A percentile compares a stretch with the other conserved stretches of the same genome.
These are phyloP conservation scores for Synanthedon formicaeformis DNA, from an alignment of 2,888 invertebrate species.

Conservation along the genomic window DNA sequence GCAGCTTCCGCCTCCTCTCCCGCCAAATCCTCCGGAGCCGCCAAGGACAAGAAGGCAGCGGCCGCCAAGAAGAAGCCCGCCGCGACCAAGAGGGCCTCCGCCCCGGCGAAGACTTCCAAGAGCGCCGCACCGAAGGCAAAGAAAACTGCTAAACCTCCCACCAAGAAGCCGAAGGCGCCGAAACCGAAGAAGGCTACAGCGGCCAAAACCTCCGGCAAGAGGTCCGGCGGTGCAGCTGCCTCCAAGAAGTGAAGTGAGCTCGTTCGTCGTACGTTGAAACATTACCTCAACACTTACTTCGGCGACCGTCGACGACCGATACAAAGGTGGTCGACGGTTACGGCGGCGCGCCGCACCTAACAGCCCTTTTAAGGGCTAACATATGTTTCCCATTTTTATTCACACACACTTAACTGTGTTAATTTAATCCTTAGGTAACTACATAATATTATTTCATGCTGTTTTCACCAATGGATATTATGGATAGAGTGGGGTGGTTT, in stretches of 20 bases:
- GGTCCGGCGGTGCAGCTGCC: conserved; percentile 7
- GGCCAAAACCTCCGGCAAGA: conserved; percentile 14
- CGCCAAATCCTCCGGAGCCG: too few relatives aligned
- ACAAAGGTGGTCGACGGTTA: conserved; percentile 1
- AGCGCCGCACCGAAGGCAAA: conserved; percentile 29
- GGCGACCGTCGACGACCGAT: conserved; percentile 1
- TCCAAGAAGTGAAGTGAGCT: conserved; percentile 17
- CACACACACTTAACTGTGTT: too few relatives aligned
- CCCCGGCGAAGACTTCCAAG: conserved; percentile 14
- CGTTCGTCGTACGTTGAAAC: neutral
- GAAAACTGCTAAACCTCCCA: conserved; percentile 33
- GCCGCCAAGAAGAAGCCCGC: too few relatives aligned
- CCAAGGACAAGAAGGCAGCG: too few relatives aligned
- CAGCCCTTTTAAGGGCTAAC: conserved; percentile 17
- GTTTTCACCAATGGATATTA: too few relatives aligned
- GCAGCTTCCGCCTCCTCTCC: too few relatives aligned
- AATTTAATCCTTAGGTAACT: too few relatives aligned
- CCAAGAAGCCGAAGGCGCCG: conserved; percentile 41
- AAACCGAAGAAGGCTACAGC: conserved; percentile 34
- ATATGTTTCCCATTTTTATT: neutral
- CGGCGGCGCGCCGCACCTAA: conserved; percentile 1
- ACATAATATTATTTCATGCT: too few relatives aligned
- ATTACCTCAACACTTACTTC: too few relatives aligned
- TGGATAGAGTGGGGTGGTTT: too few relatives aligned
- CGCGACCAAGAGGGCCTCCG: conserved; percentile 3